Evolutionary conservation across 1,140 invertebrate species (phyloP), one percentile per base, ranked within the genome.

Genomic region (Formica exsecta): DNA sequence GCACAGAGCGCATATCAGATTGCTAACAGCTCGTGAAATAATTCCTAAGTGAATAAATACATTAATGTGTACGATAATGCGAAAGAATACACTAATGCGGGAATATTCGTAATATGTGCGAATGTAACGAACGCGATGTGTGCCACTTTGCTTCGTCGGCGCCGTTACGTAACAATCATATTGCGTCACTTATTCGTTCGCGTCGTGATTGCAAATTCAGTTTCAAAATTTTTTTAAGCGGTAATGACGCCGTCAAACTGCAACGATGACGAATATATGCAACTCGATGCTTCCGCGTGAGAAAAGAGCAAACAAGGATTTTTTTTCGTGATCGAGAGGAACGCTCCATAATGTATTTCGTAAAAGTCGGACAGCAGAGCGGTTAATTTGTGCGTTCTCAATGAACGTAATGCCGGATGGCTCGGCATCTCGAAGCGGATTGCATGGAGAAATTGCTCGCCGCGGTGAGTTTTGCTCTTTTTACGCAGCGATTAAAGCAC

Each of bases 1-100:
- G 54, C 22, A 51, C 36, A 4, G 32, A 25, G 66, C 29, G 25
- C 25, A 68, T 81, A 81, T 81, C 79, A 73, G 79, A 73, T 81
- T 44, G 79, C 54, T 38, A 83, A 83, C 79, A 61, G 25, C 54
- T 83, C 38, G 79, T 83, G 68, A 73, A 73, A 73, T 83, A 61
- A 51, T 61, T 62, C 29, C 19, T 61, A 74, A 83, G 25, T 61
- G 68, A 83, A 83, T 74, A 74, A 83, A 70, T 61, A 73, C 79
- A 61, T 61, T 83, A 44, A 74, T 74, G 48, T 51, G 48, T 51
- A 51, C 48, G 29, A 79, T 79, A 79, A 80, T 25, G 76, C 48
- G 48, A 32, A 36, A 41, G 44, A 73, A 48, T 22, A 73, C 38
- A 4, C 54, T 73, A 83, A 83, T 36, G 68, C 68, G 68, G 38